Conservation (phyloP, 2,888 invertebrate genomes). For the Caenorhabditis sp. region DNA sequence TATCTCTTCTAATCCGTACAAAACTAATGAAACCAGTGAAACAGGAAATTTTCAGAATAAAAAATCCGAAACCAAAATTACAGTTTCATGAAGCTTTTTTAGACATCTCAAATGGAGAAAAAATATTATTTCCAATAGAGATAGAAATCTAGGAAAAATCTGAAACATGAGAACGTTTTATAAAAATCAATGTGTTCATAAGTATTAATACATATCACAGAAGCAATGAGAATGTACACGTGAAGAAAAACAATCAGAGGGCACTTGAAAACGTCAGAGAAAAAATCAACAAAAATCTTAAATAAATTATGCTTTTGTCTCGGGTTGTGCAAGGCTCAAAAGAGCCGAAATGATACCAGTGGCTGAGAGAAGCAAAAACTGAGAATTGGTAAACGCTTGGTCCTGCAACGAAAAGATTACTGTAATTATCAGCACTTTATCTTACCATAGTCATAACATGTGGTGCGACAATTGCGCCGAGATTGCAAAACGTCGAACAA, state of each 20-base stretch:
- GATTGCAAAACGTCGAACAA: slow-evolving; percentile 42
- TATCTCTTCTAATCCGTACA: too few relatives aligned
- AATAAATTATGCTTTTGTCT: background rate
- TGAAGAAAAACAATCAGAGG: background rate
- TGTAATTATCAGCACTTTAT: background rate
- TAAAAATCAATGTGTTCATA: too few relatives aligned
- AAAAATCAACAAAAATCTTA: background rate
- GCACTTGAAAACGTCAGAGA: background rate
- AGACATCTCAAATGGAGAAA: too few relatives aligned
- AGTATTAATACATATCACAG: too few relatives aligned
- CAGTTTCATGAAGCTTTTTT: too few relatives aligned
- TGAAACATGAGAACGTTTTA: too few relatives aligned
- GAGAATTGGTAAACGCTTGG: background rate
- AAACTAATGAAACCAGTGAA: too few relatives aligned
- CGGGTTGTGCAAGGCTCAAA: slow-evolving; percentile 1
- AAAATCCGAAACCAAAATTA: too few relatives aligned
- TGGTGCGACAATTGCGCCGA: slow-evolving; percentile 38
- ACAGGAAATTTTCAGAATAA: too few relatives aligned
- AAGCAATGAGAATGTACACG: background rate
- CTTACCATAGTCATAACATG: slow-evolving; percentile 24
- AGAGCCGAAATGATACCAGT: slow-evolving; percentile 8
- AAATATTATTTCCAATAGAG: too few relatives aligned
- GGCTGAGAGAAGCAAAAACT: slow-evolving; percentile 17
- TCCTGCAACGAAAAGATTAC: slow-evolving; percentile 5
- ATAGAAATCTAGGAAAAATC: too few relatives aligned